Evolutionary conservation across 2,888 invertebrate genomes (phyloP).

Genomic region (Rhingia rostrata): DNA sequence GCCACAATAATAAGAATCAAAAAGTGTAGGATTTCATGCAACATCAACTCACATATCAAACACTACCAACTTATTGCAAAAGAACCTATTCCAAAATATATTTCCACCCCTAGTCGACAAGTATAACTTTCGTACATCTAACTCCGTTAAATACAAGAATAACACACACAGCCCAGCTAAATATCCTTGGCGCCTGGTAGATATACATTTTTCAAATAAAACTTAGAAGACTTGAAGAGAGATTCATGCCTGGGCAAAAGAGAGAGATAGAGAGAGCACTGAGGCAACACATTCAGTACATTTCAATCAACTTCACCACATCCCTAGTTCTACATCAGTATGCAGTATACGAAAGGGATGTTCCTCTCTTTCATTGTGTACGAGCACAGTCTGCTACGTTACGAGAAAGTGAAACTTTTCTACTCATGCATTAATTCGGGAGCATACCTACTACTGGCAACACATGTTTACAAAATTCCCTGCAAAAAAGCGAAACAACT

Average conservation of each 20-base stretch:
- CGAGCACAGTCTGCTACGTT: neutral
- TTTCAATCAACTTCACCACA: neutral
- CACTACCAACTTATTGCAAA: too few species aligned
- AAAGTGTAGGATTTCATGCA: too few species aligned
- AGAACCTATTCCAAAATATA: too few species aligned
- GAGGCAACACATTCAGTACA: neutral
- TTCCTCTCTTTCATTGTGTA: conserved; percentile 41
- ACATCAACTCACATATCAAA: too few species aligned
- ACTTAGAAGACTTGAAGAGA: conserved; percentile 52
- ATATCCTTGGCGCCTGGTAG: conserved; percentile 73
- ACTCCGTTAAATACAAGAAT: conserved; percentile 13
- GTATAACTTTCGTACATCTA: too few species aligned
- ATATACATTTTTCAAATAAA: conserved; percentile 76
- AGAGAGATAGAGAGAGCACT: conserved; percentile 39
- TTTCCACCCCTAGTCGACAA: too few species aligned
- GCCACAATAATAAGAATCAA: too few species aligned
- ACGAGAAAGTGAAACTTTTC: conserved; percentile 55
- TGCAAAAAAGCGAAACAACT: conserved; percentile 27
- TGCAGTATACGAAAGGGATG: conserved; percentile 11
- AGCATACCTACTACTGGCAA: conserved; percentile 23
- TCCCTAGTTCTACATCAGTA: neutral
- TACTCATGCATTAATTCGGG: conserved; percentile 17
- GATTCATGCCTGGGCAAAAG: conserved; percentile 72
- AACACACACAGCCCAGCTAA: conserved; percentile 4
- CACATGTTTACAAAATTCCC: conserved; percentile 49